phyloP scores from a whole-genome alignment of 2,113 vertebrate species.

The Mixornis gularis region DNA sequence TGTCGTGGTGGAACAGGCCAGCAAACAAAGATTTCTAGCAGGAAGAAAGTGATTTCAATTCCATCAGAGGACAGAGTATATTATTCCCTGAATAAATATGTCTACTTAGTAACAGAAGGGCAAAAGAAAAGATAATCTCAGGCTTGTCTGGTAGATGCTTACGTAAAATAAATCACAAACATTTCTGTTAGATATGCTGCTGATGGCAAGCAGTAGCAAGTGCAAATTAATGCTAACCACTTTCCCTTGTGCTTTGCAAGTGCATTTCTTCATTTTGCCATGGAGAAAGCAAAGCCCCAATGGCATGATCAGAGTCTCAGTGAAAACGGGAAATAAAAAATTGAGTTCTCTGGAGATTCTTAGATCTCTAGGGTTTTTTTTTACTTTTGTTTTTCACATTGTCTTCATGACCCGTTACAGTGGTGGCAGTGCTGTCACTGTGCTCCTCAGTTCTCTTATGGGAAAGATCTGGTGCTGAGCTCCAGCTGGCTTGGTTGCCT shows the following conservation, averaged over 20 bases:
- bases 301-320: neutral
- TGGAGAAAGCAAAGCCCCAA: neutral
- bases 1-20: neutral
- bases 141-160: neutral
- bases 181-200: neutral
- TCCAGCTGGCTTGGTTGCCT: neutral
- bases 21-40: neutral
- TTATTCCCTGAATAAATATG: neutral
- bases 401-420: neutral
- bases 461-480: neutral
- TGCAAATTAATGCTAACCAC: neutral
- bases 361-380: neutral
- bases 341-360: neutral
- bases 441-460: neutral
- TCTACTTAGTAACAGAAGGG: neutral
- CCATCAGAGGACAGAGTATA: neutral
- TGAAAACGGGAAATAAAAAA: neutral
- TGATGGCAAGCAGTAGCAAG: neutral
- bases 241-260: neutral
- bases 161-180: neutral
- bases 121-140: neutral
- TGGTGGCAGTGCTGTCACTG: neutral
- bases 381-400: neutral
- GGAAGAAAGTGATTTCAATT: neutral
- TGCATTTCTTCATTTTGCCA: neutral